Evolutionary conservation across 2,888 invertebrate species (phyloP).

Genomic region (Laothoe populi): DNA sequence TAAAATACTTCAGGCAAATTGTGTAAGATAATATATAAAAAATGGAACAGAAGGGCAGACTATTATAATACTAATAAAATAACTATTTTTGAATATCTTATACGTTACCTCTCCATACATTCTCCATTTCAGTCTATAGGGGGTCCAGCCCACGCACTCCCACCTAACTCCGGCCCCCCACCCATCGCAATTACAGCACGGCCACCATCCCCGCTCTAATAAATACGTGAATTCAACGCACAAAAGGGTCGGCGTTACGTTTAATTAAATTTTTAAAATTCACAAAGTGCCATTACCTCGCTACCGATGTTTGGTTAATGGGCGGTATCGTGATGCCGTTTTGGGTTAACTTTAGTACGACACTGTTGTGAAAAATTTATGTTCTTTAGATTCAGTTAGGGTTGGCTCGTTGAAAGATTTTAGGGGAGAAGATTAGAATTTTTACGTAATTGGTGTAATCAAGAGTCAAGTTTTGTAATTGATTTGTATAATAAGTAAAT

Average conservation of each 20-base stretch:
- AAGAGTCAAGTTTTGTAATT: too few species aligned
- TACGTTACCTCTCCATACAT: background rate
- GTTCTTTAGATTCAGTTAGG: background rate
- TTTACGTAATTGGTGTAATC: too few species aligned
- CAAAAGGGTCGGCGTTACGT: conserved; percentile 45
- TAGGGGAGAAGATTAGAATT: too few species aligned
- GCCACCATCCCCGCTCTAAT: conserved; percentile 53
- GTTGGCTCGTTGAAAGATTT: background rate
- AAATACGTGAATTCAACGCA: conserved; percentile 56
- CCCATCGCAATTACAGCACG: conserved; percentile 35
- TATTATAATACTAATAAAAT: too few species aligned
- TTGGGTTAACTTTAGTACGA: conserved; percentile 13
- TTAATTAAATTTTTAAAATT: conserved; percentile 47
- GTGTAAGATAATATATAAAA: too few species aligned
- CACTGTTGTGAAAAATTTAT: conserved; percentile 1
- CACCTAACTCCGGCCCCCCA: conserved; percentile 4
- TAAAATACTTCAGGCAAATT: too few species aligned
- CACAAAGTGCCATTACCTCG: conserved; percentile 30
- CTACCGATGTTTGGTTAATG: conserved; percentile 39
- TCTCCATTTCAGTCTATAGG: background rate
- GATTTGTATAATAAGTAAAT: too few species aligned
- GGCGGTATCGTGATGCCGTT: conserved; percentile 29
- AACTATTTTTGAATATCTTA: too few species aligned
- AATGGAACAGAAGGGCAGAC: too few species aligned
- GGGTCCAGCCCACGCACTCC: background rate